A percentile compares a stretch with the other conserved stretches of the same genome.
phyloP scores from a whole-genome alignment of 2,888 invertebrate species.

The Criorhina ranunculi region DNA sequence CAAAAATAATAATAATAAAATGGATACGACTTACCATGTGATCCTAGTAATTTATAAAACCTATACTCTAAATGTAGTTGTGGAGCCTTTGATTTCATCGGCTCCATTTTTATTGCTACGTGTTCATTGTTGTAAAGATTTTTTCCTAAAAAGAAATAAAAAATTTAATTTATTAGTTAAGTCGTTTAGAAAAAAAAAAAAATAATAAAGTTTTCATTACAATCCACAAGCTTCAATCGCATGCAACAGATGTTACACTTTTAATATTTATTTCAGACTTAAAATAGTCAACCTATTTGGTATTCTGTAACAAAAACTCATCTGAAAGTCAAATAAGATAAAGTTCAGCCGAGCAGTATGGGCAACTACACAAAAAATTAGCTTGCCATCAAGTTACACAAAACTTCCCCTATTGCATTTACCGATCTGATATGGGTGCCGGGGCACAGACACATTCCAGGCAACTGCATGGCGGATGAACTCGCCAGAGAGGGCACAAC shows the following conservation, averaged over 20 bases:
- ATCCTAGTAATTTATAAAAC: constrained; percentile 99
- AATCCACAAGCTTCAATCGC: constrained; percentile 1
- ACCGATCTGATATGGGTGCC: no score
- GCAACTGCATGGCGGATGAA: no score
- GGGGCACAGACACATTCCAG: no score
- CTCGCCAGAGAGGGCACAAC: no score
- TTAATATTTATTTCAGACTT: background rate
- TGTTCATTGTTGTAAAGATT: constrained; percentile 99
- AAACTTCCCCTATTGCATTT: no score
- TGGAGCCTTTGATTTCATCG: constrained; percentile 99
- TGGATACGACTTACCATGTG: constrained; percentile 91
- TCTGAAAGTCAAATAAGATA: no score
- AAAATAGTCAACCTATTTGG: no score
- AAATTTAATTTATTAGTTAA: constrained; percentile 13
- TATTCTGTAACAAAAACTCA: no score
- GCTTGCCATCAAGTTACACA: no score
- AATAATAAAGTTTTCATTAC: background rate
- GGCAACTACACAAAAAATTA: no score
- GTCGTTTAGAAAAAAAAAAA: background rate
- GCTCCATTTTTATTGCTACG: constrained; percentile 99
- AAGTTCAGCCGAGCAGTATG: no score
- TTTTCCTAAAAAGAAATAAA: constrained; percentile 91
- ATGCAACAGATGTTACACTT: constrained; percentile 10
- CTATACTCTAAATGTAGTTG: constrained; percentile 99
- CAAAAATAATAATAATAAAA: constrained; percentile 19